Evolutionary conservation across 2,797 vertebrate genomes (phyloP), one percentile per base, ranked within the genome.

Genomic region (Protonibea diacanthus): DNA sequence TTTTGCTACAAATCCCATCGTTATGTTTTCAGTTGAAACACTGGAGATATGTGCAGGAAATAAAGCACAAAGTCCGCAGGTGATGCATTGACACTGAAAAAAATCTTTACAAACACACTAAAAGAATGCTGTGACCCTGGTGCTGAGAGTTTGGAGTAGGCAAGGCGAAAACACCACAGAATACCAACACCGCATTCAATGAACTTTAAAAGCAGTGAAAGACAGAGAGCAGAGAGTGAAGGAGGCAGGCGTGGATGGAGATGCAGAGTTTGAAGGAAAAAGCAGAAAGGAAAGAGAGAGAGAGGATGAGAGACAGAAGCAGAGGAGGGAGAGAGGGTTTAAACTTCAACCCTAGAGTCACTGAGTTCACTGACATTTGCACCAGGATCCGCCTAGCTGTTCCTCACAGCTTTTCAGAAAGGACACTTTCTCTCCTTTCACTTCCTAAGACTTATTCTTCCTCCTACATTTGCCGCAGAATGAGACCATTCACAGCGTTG

Each of bases 301-400:
- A 69, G 68, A 44, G 78, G 27, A 82, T 2, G 63, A 77, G 64
- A 69, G 53, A 76, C 63, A 62, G 83, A 84, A 73, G 49, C 44
- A 29, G 66, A 71, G 66, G 64, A 73, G 68, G 68, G 67, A 86
- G 71, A 85, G 71, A 91, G 74, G 87, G 79, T 87, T 91, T 89
- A 90, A 92, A 90, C 91, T 88, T 92, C 89, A 91, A 90, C 89
- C 86, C 56, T 44, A 10, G 88, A 94, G 89, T 93, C 91, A 91
- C 84, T 15, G 89, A 85, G 94, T 95, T 94, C 95, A 93, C 89
- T 95, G 93, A 95, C 94, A 95, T 95, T 94, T 95, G 94, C 89
- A 91, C 90, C 86, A 80, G 74, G 85, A 81, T 75, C 87, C 85
- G 80, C 86, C 83, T 88, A n/a, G 86, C 83, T 84, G 71, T 70